phyloP scores from a whole-genome alignment of 2,797 vertebrate genomes.

The Heteromormyrus szaboi region DNA sequence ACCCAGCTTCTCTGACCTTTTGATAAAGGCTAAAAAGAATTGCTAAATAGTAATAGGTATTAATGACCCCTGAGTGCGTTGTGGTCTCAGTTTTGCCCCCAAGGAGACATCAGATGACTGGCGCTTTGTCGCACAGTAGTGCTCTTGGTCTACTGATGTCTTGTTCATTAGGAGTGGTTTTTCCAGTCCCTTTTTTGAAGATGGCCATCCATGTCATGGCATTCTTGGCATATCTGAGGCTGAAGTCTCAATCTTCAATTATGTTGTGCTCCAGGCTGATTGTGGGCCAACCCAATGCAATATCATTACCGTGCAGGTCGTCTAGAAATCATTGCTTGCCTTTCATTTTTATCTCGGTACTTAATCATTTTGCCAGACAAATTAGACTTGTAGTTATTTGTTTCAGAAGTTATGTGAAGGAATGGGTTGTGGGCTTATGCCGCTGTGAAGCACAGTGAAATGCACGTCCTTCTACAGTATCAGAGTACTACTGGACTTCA shows the following conservation, averaged over 20 bases:
- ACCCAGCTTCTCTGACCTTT: slow-evolving; percentile 3
- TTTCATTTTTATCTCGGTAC: background rate
- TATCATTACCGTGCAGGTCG: background rate
- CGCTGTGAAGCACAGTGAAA: background rate
- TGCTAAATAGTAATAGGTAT: slow-evolving; percentile 20
- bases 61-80: slow-evolving; percentile 16
- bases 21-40: background rate
- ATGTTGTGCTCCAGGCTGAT: background rate
- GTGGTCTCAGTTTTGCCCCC: slow-evolving; percentile 7
- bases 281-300: background rate
- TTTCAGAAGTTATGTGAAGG: background rate
- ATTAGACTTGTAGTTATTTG: background rate
- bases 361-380: background rate
- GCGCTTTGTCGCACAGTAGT: background rate
- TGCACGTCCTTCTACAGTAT: background rate
- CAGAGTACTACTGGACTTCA: background rate
- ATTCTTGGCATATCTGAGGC: background rate
- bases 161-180: background rate
- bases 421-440: background rate
- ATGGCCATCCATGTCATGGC: background rate
- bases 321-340: background rate
- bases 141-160: background rate
- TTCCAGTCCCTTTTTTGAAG: background rate
- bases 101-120: slow-evolving; percentile 12
- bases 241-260: background rate